phyloP scores from a whole-genome alignment of 1,140 invertebrate genomes.

The Drosophila orosa region DNA sequence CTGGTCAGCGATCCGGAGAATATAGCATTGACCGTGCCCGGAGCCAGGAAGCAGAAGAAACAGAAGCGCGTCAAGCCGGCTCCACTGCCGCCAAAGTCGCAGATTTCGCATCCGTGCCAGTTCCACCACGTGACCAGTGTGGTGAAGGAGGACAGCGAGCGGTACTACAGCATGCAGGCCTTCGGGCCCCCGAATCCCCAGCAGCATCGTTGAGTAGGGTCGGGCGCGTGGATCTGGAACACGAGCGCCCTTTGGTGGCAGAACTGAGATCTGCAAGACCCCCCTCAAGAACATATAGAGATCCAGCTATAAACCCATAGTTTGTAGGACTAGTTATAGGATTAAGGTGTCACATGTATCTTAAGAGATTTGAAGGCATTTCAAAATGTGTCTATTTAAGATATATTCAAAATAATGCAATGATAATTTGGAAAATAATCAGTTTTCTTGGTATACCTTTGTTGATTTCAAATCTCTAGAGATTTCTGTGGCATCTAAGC shows the following conservation, averaged over 20 bases:
- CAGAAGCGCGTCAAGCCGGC: slow-evolving; percentile 85
- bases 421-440: not conserved
- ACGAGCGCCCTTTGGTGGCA: slow-evolving; percentile 79
- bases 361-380: not conserved
- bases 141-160: slow-evolving; percentile 88
- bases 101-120: slow-evolving; percentile 94
- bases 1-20: slow-evolving; percentile 92
- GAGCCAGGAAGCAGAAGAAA: slow-evolving; percentile 86
- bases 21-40: slow-evolving; percentile 90
- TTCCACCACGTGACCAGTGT: slow-evolving; percentile 94
- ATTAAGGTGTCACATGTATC: not conserved
- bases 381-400: not conserved
- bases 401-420: not conserved
- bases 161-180: slow-evolving; percentile 89
- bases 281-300: slow-evolving; percentile 5
- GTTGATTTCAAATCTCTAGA: not conserved
- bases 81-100: slow-evolving; percentile 90
- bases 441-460: not conserved
- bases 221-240: slow-evolving; percentile 80
- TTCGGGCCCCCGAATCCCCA: slow-evolving; percentile 83
- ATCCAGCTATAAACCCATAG: slow-evolving; percentile 34
- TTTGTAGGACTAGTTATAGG: slow-evolving; percentile 5
- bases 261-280: slow-evolving; percentile 47
- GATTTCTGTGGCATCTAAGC: not conserved
- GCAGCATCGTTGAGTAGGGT: slow-evolving; percentile 80